Conservation (phyloP, 2,113 vertebrate species). For the Xenopus borealis region DNA sequence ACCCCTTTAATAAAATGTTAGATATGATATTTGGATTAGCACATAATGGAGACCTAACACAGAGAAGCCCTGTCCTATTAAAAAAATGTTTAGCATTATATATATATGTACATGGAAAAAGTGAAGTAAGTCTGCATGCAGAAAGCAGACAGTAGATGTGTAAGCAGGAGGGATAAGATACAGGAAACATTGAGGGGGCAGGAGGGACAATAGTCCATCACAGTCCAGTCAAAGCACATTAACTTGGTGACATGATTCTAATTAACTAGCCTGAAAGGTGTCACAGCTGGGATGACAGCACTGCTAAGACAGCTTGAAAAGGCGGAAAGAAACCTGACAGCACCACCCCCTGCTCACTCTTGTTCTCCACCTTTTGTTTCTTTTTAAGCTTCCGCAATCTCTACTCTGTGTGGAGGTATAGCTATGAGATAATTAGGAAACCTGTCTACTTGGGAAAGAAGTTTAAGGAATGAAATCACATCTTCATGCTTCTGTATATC, state of each 20-base stretch:
- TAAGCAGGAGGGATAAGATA: background rate
- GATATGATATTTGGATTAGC: no score
- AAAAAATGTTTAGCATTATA: no score
- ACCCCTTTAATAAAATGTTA: no score
- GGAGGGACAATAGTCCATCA: slow-evolving; percentile 62
- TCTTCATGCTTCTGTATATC: slow-evolving; percentile 66
- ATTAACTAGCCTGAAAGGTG: slow-evolving; percentile 82
- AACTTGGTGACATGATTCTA: slow-evolving; percentile 82
- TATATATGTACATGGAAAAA: no score
- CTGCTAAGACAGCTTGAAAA: slow-evolving; percentile 67
- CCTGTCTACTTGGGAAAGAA: slow-evolving; percentile 66
- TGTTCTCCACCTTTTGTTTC: slow-evolving; percentile 48
- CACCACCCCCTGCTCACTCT: slow-evolving; percentile 55
- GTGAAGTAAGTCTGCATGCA: no score
- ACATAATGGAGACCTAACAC: no score
- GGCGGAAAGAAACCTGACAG: slow-evolving; percentile 75
- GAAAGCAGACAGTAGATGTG: background rate
- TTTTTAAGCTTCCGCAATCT: slow-evolving; percentile 55
- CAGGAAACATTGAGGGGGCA: slow-evolving; percentile 38
- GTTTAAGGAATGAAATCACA: slow-evolving; percentile 45
- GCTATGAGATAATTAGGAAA: slow-evolving; percentile 74
- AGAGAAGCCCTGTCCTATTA: no score
- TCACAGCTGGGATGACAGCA: slow-evolving; percentile 75
- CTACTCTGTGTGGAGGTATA: slow-evolving; percentile 66
- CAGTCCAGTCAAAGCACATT: slow-evolving; percentile 80